These are phyloP conservation scores for Watsonalla cultraria DNA, from an alignment of 2,888 invertebrate genomes.

Conservation along the genomic window DNA sequence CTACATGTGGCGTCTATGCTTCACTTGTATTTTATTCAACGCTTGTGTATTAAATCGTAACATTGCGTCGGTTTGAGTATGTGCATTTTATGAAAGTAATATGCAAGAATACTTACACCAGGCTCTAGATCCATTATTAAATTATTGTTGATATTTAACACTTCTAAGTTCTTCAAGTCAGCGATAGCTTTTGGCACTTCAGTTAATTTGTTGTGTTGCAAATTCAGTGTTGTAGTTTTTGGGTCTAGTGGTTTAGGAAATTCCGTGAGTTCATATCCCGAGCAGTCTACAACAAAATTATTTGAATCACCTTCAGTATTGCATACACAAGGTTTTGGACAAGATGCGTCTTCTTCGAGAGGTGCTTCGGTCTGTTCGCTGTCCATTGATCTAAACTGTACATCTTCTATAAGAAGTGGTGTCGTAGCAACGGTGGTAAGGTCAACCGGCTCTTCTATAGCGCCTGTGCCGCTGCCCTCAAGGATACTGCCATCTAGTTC, in stretches of 20 bases:
- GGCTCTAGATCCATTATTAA: slow-evolving; percentile 51
- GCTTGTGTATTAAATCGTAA: neutral
- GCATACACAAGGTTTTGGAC: slow-evolving; percentile 59
- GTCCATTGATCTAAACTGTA: slow-evolving; percentile 30
- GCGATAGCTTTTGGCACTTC: slow-evolving; percentile 60
- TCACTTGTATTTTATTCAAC: neutral
- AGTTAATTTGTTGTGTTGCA: slow-evolving; percentile 64
- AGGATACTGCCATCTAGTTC: slow-evolving; percentile 35
- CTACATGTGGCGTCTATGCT: no score
- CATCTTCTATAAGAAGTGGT: slow-evolving; percentile 42
- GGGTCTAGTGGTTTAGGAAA: slow-evolving; percentile 63
- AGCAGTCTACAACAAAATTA: slow-evolving; percentile 66
- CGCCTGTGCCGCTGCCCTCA: slow-evolving; percentile 53
- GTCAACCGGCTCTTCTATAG: slow-evolving; percentile 39
- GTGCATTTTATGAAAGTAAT: no score
- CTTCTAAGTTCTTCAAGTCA: slow-evolving; percentile 49
- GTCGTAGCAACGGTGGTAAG: slow-evolving; percentile 30
- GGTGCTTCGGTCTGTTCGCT: slow-evolving; percentile 15
- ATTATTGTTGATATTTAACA: slow-evolving; percentile 57
- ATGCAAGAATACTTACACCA: slow-evolving; percentile 49
- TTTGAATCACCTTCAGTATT: slow-evolving; percentile 49
- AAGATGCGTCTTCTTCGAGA: slow-evolving; percentile 27
- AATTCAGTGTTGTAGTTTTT: slow-evolving; percentile 52
- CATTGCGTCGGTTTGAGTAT: no score
- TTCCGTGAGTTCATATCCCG: slow-evolving; percentile 64